Percentiles rank a stretch among this genome's conserved stretches.
These are phyloP conservation scores for Drosophila nr. medialis DNA, from an alignment of 2,888 invertebrate genomes.

Conservation along the genomic window DNA sequence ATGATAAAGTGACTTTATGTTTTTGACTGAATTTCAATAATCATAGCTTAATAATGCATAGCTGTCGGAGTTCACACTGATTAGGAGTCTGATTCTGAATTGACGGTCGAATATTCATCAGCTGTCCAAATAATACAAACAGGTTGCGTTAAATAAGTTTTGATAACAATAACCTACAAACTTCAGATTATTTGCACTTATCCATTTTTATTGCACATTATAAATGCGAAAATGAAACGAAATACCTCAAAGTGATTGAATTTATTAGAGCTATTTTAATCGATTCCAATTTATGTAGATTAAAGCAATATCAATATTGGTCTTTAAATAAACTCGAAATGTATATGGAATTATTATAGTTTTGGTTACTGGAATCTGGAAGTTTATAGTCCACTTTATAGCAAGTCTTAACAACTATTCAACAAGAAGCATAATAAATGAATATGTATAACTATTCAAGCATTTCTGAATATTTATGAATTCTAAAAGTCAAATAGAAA, in stretches of 20 bases:
- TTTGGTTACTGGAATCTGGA: too few relatives aligned
- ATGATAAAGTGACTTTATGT: conserved; percentile 34
- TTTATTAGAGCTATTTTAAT: background rate
- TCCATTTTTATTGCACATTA: background rate
- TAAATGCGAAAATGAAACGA: background rate
- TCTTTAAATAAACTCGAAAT: background rate
- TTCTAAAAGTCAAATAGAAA: background rate
- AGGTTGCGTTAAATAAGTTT: background rate
- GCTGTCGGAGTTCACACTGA: conserved; percentile 37
- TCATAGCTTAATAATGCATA: conserved; percentile 42
- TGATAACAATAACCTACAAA: background rate
- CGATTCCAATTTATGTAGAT: background rate
- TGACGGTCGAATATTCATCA: conserved; percentile 10
- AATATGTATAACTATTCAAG: background rate
- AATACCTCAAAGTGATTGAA: background rate
- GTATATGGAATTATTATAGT: background rate
- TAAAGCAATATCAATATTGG: background rate
- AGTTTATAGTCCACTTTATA: background rate
- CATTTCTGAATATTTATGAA: background rate
- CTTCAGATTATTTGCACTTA: background rate
- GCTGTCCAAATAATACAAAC: background rate
- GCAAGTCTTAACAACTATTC: background rate
- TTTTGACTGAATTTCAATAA: conserved; percentile 28
- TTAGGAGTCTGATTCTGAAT: conserved; percentile 24
- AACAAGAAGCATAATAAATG: background rate